phyloP scores from a whole-genome alignment of 1,140 invertebrate species.

The Teleopsis dalmanni region DNA sequence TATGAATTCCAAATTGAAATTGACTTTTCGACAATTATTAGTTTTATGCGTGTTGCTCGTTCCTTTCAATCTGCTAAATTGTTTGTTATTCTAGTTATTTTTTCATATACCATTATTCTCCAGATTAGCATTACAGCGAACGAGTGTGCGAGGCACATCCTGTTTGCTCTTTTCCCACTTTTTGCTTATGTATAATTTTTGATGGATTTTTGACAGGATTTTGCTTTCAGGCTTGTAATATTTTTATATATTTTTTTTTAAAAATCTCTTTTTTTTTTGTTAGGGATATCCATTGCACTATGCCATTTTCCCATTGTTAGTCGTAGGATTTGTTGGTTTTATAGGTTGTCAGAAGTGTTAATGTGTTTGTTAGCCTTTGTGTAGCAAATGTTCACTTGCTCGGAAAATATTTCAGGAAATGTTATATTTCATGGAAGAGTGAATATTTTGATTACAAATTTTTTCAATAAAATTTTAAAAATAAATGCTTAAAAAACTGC shows the following conservation, averaged over 20 bases:
- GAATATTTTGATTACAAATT: too few relatives aligned
- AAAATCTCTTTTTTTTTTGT: too few relatives aligned
- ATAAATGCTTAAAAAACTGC: too few relatives aligned
- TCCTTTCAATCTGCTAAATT: neutral
- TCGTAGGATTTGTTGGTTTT: neutral
- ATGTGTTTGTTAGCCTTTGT: neutral
- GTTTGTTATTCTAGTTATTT: constrained; percentile 1
- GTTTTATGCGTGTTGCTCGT: constrained; percentile 1
- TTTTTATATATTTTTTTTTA: too few relatives aligned
- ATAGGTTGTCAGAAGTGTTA: too few relatives aligned
- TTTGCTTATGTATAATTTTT: neutral
- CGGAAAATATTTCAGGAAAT: constrained; percentile 4
- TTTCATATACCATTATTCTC: constrained; percentile 3
- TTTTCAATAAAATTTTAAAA: too few relatives aligned
- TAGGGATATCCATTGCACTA: too few relatives aligned
- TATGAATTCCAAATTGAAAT: constrained; percentile 5
- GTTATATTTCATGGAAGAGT: constrained; percentile 4
- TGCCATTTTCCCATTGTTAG: constrained; percentile 6
- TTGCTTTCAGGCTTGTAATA: neutral
- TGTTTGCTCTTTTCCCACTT: neutral
- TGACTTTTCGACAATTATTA: constrained; percentile 8
- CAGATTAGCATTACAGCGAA: too few relatives aligned
- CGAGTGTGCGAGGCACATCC: too few relatives aligned
- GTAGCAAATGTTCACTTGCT: neutral
- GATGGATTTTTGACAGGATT: constrained; percentile 5